phyloP scores from a whole-genome alignment of 2,797 vertebrate genomes.

The Onychomys torridus region DNA sequence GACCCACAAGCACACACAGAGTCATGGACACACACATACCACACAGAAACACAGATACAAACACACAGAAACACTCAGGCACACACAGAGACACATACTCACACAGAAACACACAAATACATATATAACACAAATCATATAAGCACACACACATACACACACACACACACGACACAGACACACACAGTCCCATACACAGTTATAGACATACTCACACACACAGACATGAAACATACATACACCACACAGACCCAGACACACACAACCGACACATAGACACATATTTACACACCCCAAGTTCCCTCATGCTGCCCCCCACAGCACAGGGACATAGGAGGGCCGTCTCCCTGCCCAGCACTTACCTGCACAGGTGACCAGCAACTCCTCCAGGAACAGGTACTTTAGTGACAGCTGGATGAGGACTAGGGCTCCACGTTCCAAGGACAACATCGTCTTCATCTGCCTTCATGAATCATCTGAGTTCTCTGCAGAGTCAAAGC shows the following conservation, averaged over 20 bases:
- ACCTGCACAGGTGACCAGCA: neutral
- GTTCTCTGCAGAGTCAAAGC: neutral
- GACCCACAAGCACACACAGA: neutral
- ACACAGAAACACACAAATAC: neutral
- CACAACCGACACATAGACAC: neutral
- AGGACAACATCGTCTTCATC: neutral
- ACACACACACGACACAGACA: too few species aligned
- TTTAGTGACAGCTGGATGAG: neutral
- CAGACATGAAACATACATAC: too few species aligned
- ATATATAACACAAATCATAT: too few species aligned
- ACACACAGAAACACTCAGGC: neutral
- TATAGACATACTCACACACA: too few species aligned
- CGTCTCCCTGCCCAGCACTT: neutral
- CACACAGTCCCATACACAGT: too few species aligned
- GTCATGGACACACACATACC: neutral
- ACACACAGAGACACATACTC: neutral
- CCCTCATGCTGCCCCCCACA: neutral
- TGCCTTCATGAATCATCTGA: neutral
- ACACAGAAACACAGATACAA: neutral
- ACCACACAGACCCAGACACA: too few species aligned
- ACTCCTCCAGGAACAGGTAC: neutral
- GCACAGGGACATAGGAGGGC: too few species aligned
- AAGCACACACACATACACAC: too few species aligned
- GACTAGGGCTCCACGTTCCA: neutral
- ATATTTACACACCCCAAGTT: neutral